Conservation (phyloP, 2,797 vertebrate genomes). For the Macropodus opercularis region DNA sequence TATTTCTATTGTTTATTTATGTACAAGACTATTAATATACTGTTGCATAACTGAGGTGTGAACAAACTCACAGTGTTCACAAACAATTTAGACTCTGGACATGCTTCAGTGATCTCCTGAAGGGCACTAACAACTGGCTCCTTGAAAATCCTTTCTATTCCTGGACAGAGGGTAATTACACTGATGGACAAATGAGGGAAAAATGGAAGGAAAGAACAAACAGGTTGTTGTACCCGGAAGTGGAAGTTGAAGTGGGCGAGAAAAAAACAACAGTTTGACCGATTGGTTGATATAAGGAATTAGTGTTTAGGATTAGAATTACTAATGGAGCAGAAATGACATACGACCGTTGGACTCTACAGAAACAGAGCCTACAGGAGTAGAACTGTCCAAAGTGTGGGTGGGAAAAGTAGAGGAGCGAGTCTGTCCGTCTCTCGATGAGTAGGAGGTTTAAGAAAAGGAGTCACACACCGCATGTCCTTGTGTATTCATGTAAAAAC, state of each 20-base stretch:
- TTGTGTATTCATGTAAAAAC: slow-evolving; percentile 44
- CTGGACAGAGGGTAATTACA: slow-evolving; percentile 76
- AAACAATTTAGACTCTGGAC: slow-evolving; percentile 20
- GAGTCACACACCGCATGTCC: slow-evolving; percentile 12
- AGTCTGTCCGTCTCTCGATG: slow-evolving; percentile 30
- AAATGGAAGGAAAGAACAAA: slow-evolving; percentile 66
- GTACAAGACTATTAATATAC: too few relatives aligned
- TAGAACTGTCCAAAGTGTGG: slow-evolving; percentile 21
- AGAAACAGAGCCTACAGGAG: slow-evolving; percentile 40
- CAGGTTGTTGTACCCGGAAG: slow-evolving; percentile 69
- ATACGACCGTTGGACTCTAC: slow-evolving; percentile 28
- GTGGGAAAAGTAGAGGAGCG: slow-evolving; percentile 23
- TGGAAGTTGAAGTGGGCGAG: slow-evolving; percentile 54
- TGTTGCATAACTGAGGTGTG: slow-evolving; percentile 41
- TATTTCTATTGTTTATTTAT: too few relatives aligned
- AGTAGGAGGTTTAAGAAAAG: slow-evolving; percentile 39
- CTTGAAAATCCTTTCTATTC: slow-evolving; percentile 75
- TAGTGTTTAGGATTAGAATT: too few relatives aligned
- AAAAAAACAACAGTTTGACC: slow-evolving; percentile 42
- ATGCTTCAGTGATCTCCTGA: slow-evolving; percentile 49
- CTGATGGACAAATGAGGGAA: slow-evolving; percentile 70
- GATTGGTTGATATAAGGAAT: slow-evolving; percentile 53
- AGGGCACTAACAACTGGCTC: slow-evolving; percentile 69
- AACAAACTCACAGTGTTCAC: slow-evolving; percentile 31
- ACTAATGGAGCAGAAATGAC: slow-evolving; percentile 45